Base-by-base conservation (phyloP, 1,140 invertebrate species). In the Zelostemma sp. region DNA sequence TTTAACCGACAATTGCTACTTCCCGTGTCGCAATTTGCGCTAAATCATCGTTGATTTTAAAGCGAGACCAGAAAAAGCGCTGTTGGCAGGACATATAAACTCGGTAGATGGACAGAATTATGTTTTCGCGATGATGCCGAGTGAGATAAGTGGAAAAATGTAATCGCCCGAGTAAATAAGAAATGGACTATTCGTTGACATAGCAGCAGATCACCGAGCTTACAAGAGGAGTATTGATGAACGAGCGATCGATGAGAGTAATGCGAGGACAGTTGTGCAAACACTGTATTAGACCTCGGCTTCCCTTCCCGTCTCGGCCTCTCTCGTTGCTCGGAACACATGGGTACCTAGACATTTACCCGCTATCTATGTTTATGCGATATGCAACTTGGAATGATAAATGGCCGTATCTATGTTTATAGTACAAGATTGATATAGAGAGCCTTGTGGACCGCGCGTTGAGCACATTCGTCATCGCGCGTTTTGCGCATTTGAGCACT, bases 381-480 rank as follows among this genome's bases (percentile, higher is more conserved):
- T 72, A 70, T 75, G 67, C 70, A 73, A 71, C 71, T 16, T 67
- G 50, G 60, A 33, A 72, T 71, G 74, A 75, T 72, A 74, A 75
- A 72, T 71, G 59, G 45, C 63, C 55, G 43, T 74, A 74, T 75
- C 74, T 73, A 48, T 75, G 73, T 73, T 75, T 71, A 75, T 73
- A 67, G 48, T 75, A 65, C 62, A 75, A 75, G 68, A 73, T 68
- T 75, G 73, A 75, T 75, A 75, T 12, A 35, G 38, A 55, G 51
- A 51, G 48, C 21, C 50, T 49, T 49, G 60, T 56, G 35, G 46
- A 62, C 54, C 59, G 57, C 65, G 65, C 58, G 46, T 48, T 59
- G 8, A 16, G 28, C 49, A 46, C 67, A 69, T 69, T 69, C 60
- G 66, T 68, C 66, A 68, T 68, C 55, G 54, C 59, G 50, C 54